Base-by-base conservation (phyloP, 2,113 vertebrate species). In the Phalacrocorax carbo region DNA sequence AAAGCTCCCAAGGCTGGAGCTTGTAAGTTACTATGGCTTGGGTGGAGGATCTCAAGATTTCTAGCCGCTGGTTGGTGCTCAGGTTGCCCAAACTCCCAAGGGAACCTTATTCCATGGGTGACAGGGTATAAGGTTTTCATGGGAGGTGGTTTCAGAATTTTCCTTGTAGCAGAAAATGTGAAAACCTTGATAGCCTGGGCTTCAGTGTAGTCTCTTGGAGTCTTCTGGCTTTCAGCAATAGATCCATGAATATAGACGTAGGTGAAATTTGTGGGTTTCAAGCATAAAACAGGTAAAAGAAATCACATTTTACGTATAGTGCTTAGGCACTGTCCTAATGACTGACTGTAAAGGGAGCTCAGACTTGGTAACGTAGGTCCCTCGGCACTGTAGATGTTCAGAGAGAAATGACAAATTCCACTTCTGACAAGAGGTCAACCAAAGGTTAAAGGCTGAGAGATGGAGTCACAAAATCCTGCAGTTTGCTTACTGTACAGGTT, bases 11-110 rank as follows among this genome's bases (percentile, higher is more conserved):
- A 21, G 51, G 13, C 25, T 40, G 61, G 26, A 10, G 5, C 40
- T 60, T 1, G 1, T 34, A 25, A 60, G 29, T 54, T 72, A 6
- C 22, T 0, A 0, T 44, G 48, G 21, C 7, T 48, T 79, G 55
- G 21, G 19, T 82, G 62, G 22, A 78, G 27, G 27, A 69, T 62
- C 70, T 55, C n/a, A 19, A 22, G 38, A 17, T 54, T 62, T 81
- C 54, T 48, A 64, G 1, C 0, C 4, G 4, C 48, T 44, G 29
- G 13, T 66, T 5, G 13, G 30, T 69, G 36, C 61, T 86, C 29
- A 42, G 58, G 6, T 54, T 60, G 13, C 34, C 13, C 13, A 4
- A 46, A 21, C 30, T 82, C 38, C 48, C 19, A 13, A 15, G 27
- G 44, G 25, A 60, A 13, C 66, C 16, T 64, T 49, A 8, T 65